Base-by-base conservation (phyloP, 2,888 invertebrate species). In the Acheta domesticus region DNA sequence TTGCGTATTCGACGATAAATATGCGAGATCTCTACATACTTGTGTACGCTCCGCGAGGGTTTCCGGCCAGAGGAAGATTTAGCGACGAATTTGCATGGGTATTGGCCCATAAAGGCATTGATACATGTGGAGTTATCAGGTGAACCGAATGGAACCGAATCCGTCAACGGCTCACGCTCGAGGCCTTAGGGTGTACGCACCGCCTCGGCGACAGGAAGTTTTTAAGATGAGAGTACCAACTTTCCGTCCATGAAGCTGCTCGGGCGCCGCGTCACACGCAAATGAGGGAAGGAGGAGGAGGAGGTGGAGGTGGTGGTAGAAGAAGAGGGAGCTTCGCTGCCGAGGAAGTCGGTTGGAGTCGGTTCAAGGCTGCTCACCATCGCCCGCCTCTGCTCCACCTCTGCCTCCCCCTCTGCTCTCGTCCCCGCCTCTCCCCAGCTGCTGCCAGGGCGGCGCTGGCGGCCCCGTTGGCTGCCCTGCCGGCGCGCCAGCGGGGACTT, bases 61-160 rank as follows among this genome's bases (percentile, higher is more conserved):
- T 62, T 62, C 62, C 62, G 62, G 62, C 62, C n/a, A n/a, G 62
- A 8, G n/a, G 62, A 62, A 62, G 62, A 62, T 62, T 62, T 62
- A 62, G 62, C 62, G n/a, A 4, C 62, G 62, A 62, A 62, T 62
- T 62, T 62, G 62, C 62, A 62, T 62, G 62, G n/a, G 62, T 62
- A 62, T 62, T 62, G 62, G 62, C 16, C 62, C 62, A 62, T 62
- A 62, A 62, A 62, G 62, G 16, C 62, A 62, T 62, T 62, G 62
- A 62, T 62, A 62, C 62, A 62, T n/a, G 62, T 19, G 62, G n/a
- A 62, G 62, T 62, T 62, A 62, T 62, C 62, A 62, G 62, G 62
- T 62, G 62, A 62, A 62, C 62, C 62, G 62, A 62, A 62, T 62
- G 62, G n/a, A 16, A 62, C 62, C 62, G 62, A 62, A 62, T 62